A percentile compares a stretch with the other conserved stretches of the same genome.
Evolutionary conservation across 1,140 invertebrate species (phyloP).

Genomic region (Euura lappo): DNA sequence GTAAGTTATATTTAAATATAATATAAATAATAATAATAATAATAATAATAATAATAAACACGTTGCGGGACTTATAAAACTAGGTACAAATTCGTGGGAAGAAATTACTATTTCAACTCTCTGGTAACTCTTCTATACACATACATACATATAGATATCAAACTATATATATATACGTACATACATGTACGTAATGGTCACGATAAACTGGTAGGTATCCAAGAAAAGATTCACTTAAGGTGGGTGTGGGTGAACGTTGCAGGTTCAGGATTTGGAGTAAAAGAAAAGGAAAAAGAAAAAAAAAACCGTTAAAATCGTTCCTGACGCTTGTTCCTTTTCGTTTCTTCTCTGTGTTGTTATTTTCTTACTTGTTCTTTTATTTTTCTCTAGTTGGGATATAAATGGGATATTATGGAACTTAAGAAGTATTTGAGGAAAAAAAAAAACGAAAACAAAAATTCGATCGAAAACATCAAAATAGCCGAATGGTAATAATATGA

Average conservation of each 20-base stretch:
- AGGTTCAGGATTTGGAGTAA: too few relatives aligned
- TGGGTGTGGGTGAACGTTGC: too few relatives aligned
- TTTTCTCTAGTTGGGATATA: too few relatives aligned
- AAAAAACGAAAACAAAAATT: background rate
- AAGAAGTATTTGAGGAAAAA: too few relatives aligned
- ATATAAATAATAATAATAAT: background rate
- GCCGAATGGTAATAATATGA: background rate
- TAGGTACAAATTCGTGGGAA: background rate
- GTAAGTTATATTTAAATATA: background rate
- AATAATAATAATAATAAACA: background rate
- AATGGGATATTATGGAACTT: too few relatives aligned
- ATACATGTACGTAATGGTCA: background rate
- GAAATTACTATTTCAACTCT: background rate
- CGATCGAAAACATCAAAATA: background rate
- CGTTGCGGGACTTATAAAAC: background rate
- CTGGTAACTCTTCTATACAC: constrained; percentile 1
- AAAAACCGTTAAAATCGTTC: too few relatives aligned
- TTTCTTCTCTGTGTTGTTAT: too few relatives aligned
- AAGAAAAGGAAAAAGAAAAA: too few relatives aligned
- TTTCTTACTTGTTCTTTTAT: too few relatives aligned
- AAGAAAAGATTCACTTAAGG: background rate
- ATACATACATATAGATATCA: background rate
- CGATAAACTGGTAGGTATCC: background rate
- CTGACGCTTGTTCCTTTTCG: too few relatives aligned
- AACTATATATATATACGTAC: background rate